A percentile compares a stretch with the other conserved stretches of the same genome.
These are phyloP conservation scores for Nomada ruficornis DNA, from an alignment of 2,888 invertebrate genomes.

Conservation along the genomic window DNA sequence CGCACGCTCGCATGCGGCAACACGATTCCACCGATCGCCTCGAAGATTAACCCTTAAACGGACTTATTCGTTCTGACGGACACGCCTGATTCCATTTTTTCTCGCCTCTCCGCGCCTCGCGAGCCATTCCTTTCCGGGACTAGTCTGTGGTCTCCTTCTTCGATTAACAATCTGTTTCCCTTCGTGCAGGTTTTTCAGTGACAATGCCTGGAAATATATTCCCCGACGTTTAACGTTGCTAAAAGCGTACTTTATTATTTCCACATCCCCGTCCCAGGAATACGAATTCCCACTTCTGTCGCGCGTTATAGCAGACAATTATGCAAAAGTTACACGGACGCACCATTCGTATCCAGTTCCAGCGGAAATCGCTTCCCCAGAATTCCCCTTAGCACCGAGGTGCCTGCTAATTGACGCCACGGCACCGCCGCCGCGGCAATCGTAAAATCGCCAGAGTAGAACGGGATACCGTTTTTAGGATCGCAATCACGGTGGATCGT, in stretches of 20 bases:
- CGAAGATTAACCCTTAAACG: conserved; percentile 59
- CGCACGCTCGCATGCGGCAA: conserved; percentile 34
- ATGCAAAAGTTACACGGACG: neutral
- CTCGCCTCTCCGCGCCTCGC: conserved; percentile 37
- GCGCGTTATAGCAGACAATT: too few relatives aligned
- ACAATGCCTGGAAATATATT: neutral
- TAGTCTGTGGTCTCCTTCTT: conserved; percentile 19
- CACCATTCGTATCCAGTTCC: neutral
- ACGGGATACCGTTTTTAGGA: conserved; percentile 55
- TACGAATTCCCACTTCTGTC: neutral
- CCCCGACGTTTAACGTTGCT: neutral
- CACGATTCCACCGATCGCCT: conserved; percentile 52
- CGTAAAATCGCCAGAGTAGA: conserved; percentile 54
- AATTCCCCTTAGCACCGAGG: conserved; percentile 5
- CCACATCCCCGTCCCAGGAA: neutral
- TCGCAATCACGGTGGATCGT: conserved; percentile 41
- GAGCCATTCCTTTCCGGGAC: conserved; percentile 53
- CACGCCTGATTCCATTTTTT: conserved; percentile 53
- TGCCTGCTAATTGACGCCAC: conserved; percentile 47
- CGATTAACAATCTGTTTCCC: conserved; percentile 22
- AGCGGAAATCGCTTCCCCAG: conserved; percentile 32
- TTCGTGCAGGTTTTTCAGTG: neutral
- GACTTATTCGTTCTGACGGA: conserved; percentile 55
- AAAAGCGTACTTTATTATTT: neutral
- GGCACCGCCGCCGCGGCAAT: conserved; percentile 24